These are phyloP conservation scores for Kradibia gibbosae DNA, from an alignment of 1,140 invertebrate species.

Conservation along the genomic window DNA sequence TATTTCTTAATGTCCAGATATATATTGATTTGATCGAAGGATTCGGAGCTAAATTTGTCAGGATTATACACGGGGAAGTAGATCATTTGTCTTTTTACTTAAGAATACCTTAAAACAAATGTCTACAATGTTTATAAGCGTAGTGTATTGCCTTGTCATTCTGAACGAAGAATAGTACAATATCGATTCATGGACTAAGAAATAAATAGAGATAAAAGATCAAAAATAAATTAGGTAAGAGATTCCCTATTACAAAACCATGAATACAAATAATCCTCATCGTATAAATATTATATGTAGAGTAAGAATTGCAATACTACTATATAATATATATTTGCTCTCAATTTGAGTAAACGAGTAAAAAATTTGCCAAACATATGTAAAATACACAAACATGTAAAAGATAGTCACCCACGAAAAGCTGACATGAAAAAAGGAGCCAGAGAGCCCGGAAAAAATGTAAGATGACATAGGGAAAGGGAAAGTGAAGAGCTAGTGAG, in stretches of 20 bases:
- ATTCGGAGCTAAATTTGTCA: conserved; percentile 16
- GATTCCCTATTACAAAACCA: not conserved
- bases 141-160: not conserved
- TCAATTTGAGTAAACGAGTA: not conserved
- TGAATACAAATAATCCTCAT: not conserved
- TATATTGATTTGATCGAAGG: not conserved
- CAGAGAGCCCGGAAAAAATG: conserved; percentile 9
- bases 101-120: not conserved
- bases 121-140: not conserved
- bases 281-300: not conserved
- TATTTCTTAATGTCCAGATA: not conserved
- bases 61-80: not conserved
- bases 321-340: no score
- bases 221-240: not conserved
- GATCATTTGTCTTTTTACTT: not conserved
- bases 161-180: not conserved
- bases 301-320: not conserved
- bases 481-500: conserved; percentile 3
- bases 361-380: not conserved
- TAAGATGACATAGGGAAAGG: conserved; percentile 20
- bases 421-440: not conserved
- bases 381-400: not conserved
- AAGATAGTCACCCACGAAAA: not conserved
- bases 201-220: not conserved
- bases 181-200: conserved; percentile 3